These are phyloP conservation scores for Lasius fuliginosus DNA, from an alignment of 2,888 invertebrate species.

Conservation along the genomic window DNA sequence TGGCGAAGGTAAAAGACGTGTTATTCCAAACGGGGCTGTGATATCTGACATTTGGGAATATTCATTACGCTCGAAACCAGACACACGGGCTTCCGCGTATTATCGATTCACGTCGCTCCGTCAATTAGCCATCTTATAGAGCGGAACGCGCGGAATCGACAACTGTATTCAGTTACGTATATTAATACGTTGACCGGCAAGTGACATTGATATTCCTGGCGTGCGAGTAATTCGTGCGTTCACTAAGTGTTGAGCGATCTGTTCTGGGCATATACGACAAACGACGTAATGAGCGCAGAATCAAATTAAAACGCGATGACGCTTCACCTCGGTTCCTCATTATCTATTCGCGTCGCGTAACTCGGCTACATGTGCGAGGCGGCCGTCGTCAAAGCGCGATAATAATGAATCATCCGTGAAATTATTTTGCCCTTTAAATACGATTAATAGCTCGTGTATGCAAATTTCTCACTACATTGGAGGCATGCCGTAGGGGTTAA, in stretches of 20 bases:
- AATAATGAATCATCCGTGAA: slow-evolving; percentile 47
- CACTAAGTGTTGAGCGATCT: slow-evolving; percentile 45
- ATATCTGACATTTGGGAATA: slow-evolving; percentile 34
- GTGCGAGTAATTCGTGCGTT: slow-evolving; percentile 49
- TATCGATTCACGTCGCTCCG: slow-evolving; percentile 59
- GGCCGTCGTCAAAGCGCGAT: slow-evolving; percentile 14
- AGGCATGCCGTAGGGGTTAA: slow-evolving; percentile 20
- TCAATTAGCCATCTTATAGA: slow-evolving; percentile 63
- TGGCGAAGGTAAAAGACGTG: slow-evolving; percentile 13
- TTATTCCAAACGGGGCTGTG: slow-evolving; percentile 24
- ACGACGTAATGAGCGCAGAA: slow-evolving; percentile 60
- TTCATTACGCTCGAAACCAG: slow-evolving; percentile 54
- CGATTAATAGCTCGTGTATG: slow-evolving; percentile 28
- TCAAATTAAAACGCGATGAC: slow-evolving; percentile 58
- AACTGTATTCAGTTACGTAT: slow-evolving; percentile 42
- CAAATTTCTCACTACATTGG: slow-evolving; percentile 37
- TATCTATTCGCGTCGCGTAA: slow-evolving; percentile 36
- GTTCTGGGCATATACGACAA: slow-evolving; percentile 55
- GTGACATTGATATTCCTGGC: slow-evolving; percentile 67
- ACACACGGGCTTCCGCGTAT: slow-evolving; percentile 33
- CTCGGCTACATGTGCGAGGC: slow-evolving; percentile 8
- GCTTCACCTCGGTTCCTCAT: slow-evolving; percentile 22
- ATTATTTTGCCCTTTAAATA: slow-evolving; percentile 51
- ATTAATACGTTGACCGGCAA: slow-evolving; percentile 41
- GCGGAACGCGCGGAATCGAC: slow-evolving; percentile 55